phyloP scores from a whole-genome alignment of 2,113 vertebrate species.

The Polypterus senegalus region DNA sequence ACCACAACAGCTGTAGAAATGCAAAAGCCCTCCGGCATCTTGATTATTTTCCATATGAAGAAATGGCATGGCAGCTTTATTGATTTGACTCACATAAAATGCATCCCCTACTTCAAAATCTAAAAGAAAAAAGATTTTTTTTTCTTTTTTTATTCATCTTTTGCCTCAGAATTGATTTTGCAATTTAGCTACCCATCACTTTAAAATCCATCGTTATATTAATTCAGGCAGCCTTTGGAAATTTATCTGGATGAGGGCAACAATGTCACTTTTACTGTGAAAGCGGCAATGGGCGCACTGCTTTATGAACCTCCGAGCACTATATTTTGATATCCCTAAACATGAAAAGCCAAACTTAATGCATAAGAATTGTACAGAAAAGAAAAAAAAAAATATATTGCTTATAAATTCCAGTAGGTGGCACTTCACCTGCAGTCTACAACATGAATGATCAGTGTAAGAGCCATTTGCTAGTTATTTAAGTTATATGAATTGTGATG shows the following conservation, averaged over 20 bases:
- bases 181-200: conserved; percentile 30
- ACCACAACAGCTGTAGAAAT: too few species aligned
- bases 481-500: too few species aligned
- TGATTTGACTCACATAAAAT: neutral
- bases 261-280: neutral
- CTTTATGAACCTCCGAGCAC: too few species aligned
- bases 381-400: too few species aligned
- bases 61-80: neutral
- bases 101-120: conserved; percentile 10
- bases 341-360: too few species aligned
- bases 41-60: conserved; percentile 5
- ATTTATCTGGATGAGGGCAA: conserved; percentile 36
- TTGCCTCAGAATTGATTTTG: conserved; percentile 40
- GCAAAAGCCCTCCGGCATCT: conserved; percentile 7
- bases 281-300: too few species aligned
- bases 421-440: too few species aligned
- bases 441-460: too few species aligned
- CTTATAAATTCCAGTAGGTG: too few species aligned
- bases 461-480: too few species aligned
- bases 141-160: neutral
- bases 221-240: conserved; percentile 36
- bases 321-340: too few species aligned
- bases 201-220: conserved; percentile 44
- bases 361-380: too few species aligned
- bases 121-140: neutral